Conservation (phyloP, 1,140 invertebrate species). For the Ostrea edulis region DNA sequence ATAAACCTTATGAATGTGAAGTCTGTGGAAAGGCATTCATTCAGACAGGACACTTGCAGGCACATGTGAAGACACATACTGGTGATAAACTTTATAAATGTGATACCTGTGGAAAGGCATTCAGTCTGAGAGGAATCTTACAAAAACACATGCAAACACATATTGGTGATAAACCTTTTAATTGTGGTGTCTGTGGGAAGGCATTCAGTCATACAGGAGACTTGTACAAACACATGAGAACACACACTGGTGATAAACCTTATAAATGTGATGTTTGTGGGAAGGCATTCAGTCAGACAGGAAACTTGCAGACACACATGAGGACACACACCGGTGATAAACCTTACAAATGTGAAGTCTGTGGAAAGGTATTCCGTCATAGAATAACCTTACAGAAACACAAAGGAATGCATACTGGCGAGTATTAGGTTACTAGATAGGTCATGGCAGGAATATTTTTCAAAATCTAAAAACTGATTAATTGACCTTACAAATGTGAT, state of each 20-base stretch:
- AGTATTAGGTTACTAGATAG: no score
- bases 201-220: background rate
- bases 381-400: background rate
- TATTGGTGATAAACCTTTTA: background rate
- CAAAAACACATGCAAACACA: background rate
- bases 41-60: background rate
- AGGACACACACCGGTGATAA: background rate
- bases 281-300: background rate
- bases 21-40: no score
- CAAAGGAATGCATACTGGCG: background rate
- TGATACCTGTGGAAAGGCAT: background rate
- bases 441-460: no score
- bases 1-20: background rate
- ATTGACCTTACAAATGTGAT: background rate
- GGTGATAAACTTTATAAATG: background rate
- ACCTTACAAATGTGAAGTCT: background rate
- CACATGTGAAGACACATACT: background rate
- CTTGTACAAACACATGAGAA: background rate
- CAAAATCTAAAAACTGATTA: no score
- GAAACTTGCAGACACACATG: background rate
- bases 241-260: background rate
- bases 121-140: background rate
- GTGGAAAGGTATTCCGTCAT: background rate
- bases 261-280: background rate
- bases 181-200: background rate